A percentile compares a stretch with the other conserved stretches of the same genome.
Conservation (phyloP, 2,888 invertebrate species). For the Nudaria mundana region DNA sequence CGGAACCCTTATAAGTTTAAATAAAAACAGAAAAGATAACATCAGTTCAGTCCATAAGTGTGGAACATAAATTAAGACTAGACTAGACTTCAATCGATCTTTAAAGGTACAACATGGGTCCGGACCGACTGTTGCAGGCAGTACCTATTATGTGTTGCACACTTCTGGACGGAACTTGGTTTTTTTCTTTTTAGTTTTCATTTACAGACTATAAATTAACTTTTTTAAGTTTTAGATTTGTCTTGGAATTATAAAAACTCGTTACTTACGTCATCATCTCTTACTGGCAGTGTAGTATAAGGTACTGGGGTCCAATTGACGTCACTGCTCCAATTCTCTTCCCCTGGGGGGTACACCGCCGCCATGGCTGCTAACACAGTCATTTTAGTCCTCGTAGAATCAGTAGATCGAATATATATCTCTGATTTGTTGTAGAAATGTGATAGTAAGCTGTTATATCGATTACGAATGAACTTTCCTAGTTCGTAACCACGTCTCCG, state of each 20-base stretch:
- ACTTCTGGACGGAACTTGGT: no score
- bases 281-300: conserved; percentile 36
- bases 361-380: conserved; percentile 45
- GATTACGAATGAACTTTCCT: conserved; percentile 36
- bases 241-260: not conserved
- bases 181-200: no score
- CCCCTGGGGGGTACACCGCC: conserved; percentile 36
- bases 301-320: conserved; percentile 42
- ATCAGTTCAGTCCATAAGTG: no score
- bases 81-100: no score
- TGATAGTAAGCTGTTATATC: conserved; percentile 42
- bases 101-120: no score
- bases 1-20: no score
- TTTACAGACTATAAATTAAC: no score
- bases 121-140: no score
- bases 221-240: no score
- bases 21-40: no score
- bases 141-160: no score
- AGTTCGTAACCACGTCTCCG: conserved; percentile 34
- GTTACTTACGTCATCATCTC: conserved; percentile 8
- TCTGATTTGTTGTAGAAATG: conserved; percentile 44
- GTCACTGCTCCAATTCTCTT: conserved; percentile 35
- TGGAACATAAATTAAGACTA: no score
- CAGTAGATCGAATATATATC: conserved; percentile 51
- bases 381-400: conserved; percentile 51